Conservation (phyloP, 2,888 invertebrate genomes). For the Calephelis perditalis region DNA sequence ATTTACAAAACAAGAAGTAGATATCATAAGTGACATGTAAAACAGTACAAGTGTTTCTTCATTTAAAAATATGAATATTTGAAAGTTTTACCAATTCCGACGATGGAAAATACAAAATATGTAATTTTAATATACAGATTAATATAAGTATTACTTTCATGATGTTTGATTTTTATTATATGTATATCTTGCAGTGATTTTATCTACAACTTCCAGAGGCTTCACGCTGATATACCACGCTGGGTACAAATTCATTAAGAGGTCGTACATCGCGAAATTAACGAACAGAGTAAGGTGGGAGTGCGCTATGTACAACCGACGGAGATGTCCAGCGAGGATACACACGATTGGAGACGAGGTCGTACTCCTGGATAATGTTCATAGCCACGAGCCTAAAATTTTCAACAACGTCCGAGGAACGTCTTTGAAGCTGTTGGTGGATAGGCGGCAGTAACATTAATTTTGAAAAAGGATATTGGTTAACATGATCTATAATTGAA, state of each 20-base stretch:
- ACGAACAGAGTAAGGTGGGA: slow-evolving; percentile 33
- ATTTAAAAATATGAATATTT: too few relatives aligned
- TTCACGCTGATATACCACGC: slow-evolving; percentile 30
- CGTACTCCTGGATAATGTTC: slow-evolving; percentile 23
- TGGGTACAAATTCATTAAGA: slow-evolving; percentile 33
- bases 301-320: slow-evolving; percentile 31
- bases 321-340: slow-evolving; percentile 30
- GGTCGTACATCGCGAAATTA: slow-evolving; percentile 28
- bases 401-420: slow-evolving; percentile 17
- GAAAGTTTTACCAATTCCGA: too few relatives aligned
- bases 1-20: too few relatives aligned
- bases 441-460: neutral
- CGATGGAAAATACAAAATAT: too few relatives aligned
- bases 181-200: slow-evolving; percentile 21
- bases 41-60: too few relatives aligned
- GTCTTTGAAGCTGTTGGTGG: slow-evolving; percentile 33
- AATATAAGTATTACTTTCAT: too few relatives aligned
- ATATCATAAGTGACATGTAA: too few relatives aligned
- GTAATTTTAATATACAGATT: too few relatives aligned
- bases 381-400: slow-evolving; percentile 21
- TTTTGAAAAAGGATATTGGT: too few relatives aligned
- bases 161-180: neutral
- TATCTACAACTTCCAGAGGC: slow-evolving; percentile 25
- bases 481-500: too few relatives aligned
- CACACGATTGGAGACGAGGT: slow-evolving; percentile 29